Percentiles rank a stretch among this genome's conserved stretches.
These are phyloP conservation scores for Yoshiicerus persimilis DNA, from an alignment of 1,140 invertebrate species.

Conservation along the genomic window DNA sequence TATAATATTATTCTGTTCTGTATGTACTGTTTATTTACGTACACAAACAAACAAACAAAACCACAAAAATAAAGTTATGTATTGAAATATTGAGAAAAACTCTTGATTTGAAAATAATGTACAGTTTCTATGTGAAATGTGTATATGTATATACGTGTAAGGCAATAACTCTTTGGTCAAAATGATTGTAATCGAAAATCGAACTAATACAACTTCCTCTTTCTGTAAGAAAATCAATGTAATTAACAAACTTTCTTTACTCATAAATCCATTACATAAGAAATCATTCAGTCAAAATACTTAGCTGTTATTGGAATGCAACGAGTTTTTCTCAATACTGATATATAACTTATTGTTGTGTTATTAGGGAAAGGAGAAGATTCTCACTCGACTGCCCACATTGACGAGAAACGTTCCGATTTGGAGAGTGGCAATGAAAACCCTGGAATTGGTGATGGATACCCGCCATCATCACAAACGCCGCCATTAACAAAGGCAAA, in stretches of 20 bases:
- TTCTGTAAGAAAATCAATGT: background rate
- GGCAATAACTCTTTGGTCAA: conserved; percentile 41
- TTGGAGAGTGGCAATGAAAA: conserved; percentile 45
- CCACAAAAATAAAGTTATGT: background rate
- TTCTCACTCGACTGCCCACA: conserved; percentile 45
- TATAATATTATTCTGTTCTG: background rate
- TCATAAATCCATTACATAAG: background rate
- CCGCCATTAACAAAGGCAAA: conserved; percentile 34
- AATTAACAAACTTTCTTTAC: background rate
- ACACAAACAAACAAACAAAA: background rate
- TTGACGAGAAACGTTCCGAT: conserved; percentile 41
- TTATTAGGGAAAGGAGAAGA: conserved; percentile 37
- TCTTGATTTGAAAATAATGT: background rate
- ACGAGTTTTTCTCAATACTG: conserved; percentile 45
- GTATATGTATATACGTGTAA: background rate
- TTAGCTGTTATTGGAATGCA: background rate
- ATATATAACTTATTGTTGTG: conserved; percentile 7
- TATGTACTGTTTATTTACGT: background rate
- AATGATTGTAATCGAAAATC: conserved; percentile 10
- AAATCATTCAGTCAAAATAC: background rate
- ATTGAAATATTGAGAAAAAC: background rate
- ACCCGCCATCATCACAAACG: conserved; percentile 29
- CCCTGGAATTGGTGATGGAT: conserved; percentile 28
- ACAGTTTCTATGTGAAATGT: background rate
- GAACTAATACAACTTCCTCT: conserved; percentile 9